Conservation (phyloP, 2,113 vertebrate species). For the Hyaena hyaena region DNA sequence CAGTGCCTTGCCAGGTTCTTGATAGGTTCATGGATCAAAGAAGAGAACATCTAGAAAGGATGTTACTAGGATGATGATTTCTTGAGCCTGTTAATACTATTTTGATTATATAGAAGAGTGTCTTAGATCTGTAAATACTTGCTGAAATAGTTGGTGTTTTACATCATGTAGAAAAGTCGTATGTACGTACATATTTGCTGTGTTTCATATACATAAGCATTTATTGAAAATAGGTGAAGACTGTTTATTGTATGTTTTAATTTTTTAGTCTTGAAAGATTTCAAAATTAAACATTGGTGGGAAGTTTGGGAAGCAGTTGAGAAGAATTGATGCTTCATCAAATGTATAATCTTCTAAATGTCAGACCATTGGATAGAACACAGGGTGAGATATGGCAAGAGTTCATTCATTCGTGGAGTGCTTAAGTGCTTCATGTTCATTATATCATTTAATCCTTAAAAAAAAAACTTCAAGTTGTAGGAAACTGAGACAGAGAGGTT, state of each 20-base stretch:
- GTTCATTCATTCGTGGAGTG: background rate
- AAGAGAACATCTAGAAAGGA: background rate
- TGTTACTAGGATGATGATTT: background rate
- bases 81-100: background rate
- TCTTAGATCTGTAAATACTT: background rate
- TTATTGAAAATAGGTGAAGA: background rate
- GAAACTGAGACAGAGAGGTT: background rate
- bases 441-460: conserved; percentile 13
- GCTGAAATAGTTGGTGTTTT: background rate
- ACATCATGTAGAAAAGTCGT: background rate
- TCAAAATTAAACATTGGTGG: background rate
- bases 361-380: background rate
- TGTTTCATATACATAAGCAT: background rate
- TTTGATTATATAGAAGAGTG: background rate
- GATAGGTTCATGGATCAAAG: background rate
- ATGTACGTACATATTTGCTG: background rate
- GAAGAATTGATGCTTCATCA: background rate
- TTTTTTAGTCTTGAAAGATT: background rate
- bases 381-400: background rate
- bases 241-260: background rate
- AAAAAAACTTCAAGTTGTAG: background rate
- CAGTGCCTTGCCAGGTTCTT: background rate
- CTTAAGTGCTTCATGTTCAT: background rate
- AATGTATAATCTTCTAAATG: background rate
- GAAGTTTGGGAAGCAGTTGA: background rate